A percentile compares a stretch with the other conserved stretches of the same genome.
These are phyloP conservation scores for Spinus olivaceus DNA, from an alignment of 2,797 vertebrate genomes.

Conservation along the genomic window DNA sequence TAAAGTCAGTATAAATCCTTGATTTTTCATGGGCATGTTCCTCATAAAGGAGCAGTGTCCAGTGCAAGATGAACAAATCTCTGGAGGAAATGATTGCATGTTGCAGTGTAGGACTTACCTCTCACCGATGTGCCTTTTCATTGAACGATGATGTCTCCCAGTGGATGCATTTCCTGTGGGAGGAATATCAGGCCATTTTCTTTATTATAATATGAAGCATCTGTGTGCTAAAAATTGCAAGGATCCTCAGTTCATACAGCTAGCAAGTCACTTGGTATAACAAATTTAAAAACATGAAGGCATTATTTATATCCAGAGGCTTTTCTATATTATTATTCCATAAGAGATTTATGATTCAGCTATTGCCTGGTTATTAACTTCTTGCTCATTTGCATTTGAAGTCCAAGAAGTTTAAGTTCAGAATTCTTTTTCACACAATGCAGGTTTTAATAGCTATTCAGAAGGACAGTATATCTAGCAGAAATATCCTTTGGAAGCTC, in stretches of 20 bases:
- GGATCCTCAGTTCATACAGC: not conserved
- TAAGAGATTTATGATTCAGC: not conserved
- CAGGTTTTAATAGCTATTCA: not conserved
- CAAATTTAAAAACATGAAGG: not conserved
- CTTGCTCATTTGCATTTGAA: not conserved
- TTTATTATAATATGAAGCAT: not conserved
- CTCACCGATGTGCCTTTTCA: not conserved
- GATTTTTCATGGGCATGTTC: not conserved
- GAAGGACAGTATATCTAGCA: not conserved
- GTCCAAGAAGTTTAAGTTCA: not conserved
- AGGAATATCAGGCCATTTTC: not conserved
- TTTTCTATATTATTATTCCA: not conserved
- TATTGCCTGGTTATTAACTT: not conserved
- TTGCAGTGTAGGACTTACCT: not conserved
- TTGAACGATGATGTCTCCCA: not conserved
- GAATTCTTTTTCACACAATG: not conserved
- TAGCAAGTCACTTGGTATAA: not conserved
- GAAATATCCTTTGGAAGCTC: not conserved
- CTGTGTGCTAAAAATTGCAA: not conserved
- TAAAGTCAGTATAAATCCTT: not conserved
- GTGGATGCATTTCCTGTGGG: not conserved
- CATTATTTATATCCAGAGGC: not conserved
- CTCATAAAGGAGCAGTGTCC: not conserved
- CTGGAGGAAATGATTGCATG: not conserved
- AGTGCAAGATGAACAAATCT: not conserved